Percentiles rank a stretch among this genome's conserved stretches.
These are phyloP conservation scores for Labeo calbasu DNA, from an alignment of 2,797 vertebrate species.

Conservation along the genomic window DNA sequence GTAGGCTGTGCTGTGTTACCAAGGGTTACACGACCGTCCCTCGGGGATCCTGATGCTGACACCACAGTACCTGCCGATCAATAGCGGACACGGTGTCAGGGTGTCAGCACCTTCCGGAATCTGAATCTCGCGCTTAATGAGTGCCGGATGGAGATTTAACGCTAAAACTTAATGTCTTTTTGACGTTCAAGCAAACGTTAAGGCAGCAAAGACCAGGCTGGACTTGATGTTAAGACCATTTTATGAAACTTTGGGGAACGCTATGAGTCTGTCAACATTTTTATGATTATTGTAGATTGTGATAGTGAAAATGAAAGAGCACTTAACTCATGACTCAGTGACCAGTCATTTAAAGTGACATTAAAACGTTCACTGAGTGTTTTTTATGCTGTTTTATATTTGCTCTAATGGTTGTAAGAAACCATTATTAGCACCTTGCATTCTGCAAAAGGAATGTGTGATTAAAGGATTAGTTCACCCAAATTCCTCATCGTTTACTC, in stretches of 20 bases:
- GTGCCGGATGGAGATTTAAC: conserved; percentile 13
- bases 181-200: conserved; percentile 7
- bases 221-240: conserved; percentile 19
- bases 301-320: conserved; percentile 21
- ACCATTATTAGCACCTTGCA: conserved; percentile 23
- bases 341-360: conserved; percentile 10
- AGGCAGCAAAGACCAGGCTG: not conserved
- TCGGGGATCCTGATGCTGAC: conserved; percentile 52
- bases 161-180: conserved; percentile 22
- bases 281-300: conserved; percentile 17
- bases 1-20: conserved; percentile 30
- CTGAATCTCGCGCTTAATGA: conserved; percentile 36
- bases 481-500: not conserved
- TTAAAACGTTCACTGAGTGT: not conserved
- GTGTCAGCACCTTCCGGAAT: conserved; percentile 49
- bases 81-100: conserved; percentile 29
- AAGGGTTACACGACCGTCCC: conserved; percentile 13
- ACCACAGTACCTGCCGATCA: conserved; percentile 49
- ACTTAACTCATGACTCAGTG: conserved; percentile 12
- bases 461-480: not conserved
- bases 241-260: not conserved
- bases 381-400: conserved; percentile 30
- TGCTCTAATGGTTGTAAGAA: conserved; percentile 12
- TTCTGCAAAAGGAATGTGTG: conserved; percentile 21
- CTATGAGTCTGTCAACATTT: not conserved